Evolutionary conservation across 2,797 vertebrate genomes (phyloP).

Genomic region (Gobionotothen gibberifrons): DNA sequence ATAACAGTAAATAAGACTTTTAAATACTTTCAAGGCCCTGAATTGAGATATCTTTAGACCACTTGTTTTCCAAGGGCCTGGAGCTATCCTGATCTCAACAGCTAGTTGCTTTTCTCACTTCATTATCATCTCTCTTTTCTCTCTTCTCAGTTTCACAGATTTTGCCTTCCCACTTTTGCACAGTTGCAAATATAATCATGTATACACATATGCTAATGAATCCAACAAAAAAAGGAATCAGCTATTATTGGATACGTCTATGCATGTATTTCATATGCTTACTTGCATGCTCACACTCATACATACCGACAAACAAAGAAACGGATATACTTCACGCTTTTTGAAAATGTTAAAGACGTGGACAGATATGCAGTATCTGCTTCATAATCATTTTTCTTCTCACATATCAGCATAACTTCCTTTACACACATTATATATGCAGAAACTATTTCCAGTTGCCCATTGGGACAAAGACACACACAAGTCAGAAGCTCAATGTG

Average conservation of each 20-base stretch:
- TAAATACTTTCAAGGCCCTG: not conserved
- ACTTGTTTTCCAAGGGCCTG: no score
- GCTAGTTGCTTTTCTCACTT: conserved; percentile 10
- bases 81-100: not conserved
- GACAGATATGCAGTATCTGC: conserved; percentile 17
- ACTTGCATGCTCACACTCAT: not conserved
- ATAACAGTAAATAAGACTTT: not conserved
- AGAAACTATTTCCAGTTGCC: conserved; percentile 1
- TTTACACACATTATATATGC: not conserved
- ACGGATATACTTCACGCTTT: conserved; percentile 30
- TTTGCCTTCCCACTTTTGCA: conserved; percentile 21
- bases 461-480: conserved; percentile 18
- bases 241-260: conserved; percentile 20
- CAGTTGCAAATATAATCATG: conserved; percentile 34
- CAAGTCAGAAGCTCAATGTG: conserved; percentile 8
- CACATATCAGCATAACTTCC: not conserved
- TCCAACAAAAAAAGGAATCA: conserved; percentile 19
- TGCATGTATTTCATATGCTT: conserved; percentile 6
- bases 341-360: conserved; percentile 21
- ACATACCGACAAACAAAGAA: conserved; percentile 18
- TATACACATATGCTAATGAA: conserved; percentile 40
- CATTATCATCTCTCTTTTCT: conserved; percentile 7
- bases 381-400: conserved; percentile 5
- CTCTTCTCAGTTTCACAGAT: conserved; percentile 11
- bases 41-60: no score